Evolutionary conservation across 2,888 invertebrate genomes (phyloP), one percentile per base, ranked within the genome.

Genomic region (Aleiodes testaceus): DNA sequence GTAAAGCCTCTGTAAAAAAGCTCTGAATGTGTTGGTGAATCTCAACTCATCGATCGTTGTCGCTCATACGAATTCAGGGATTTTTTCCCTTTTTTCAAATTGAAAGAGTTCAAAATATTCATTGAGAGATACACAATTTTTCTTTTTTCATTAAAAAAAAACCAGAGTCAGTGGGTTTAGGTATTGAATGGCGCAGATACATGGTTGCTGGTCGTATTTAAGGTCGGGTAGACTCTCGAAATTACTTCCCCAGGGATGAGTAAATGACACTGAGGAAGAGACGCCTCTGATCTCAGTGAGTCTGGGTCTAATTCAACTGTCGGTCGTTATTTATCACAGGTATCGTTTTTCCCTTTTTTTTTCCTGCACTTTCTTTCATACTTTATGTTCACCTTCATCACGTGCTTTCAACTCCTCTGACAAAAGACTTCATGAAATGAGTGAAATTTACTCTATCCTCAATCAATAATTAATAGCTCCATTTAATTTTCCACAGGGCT

Each of bases 271-370:
- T 36, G 55, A 14, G 14, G 55, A 55, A 55, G 55, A 55, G 55
- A 55, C 36, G 30, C 52, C 36, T 18, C 59, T 59, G 59, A 59
- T 59, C 59, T 59, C 59, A 18, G 59, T 9, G 42, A 59, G 36
- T 59, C 36, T 14, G 59, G 59, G 42, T 36, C 16, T 59, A 59
- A 59, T 59, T 42, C 59, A 36, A 59, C 59, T 59, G 55, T 55
- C 55, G 55, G 55, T n/a, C 55, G 55, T 55, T 55, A 55, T 55
- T 55, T 55, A 55, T 55, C 55, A 9, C 3, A 2, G 42, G 59
- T 20, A 59, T 14, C 42, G 59, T 14, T 42, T 42, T 59, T 7
- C 7, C 3, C n/a, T 59, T 36, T 16, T 11, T 9, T 16, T 16
- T 16, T 11, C 12, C 49, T 16, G 14, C 49, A n/a, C 36, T 11